phyloP scores from a whole-genome alignment of 2,888 invertebrate genomes.

The Morpho helenor region DNA sequence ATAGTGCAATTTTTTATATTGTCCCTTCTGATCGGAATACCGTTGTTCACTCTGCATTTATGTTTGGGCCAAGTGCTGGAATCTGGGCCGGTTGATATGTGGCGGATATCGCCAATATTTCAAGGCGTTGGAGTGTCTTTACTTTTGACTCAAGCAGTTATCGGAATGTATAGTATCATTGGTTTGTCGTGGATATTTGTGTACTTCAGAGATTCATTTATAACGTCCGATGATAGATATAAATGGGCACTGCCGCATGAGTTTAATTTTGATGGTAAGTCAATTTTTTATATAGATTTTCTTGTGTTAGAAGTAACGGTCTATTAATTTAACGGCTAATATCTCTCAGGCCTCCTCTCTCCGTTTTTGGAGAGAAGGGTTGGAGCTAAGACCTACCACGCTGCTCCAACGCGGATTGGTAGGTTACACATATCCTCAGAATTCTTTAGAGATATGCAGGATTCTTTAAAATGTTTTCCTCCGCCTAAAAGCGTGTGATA shows the following conservation, averaged over 20 bases:
- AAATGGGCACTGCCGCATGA: constrained; percentile 89
- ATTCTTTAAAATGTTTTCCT: too few relatives aligned
- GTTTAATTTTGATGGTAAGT: constrained; percentile 82
- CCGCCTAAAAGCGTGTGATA: too few relatives aligned
- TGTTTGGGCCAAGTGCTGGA: constrained; percentile 91
- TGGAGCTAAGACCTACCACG: too few relatives aligned
- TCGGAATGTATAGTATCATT: constrained; percentile 92
- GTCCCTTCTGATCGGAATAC: constrained; percentile 89
- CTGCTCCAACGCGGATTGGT: too few relatives aligned
- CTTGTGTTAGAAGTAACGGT: too few relatives aligned
- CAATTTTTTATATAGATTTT: too few relatives aligned
- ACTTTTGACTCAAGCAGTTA: constrained; percentile 87
- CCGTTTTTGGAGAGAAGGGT: too few relatives aligned
- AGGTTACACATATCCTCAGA: too few relatives aligned
- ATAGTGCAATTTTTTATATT: constrained; percentile 92
- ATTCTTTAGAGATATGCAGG: too few relatives aligned
- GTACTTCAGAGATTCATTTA: constrained; percentile 92
- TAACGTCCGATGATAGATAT: constrained; percentile 87
- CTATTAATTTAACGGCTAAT: too few relatives aligned
- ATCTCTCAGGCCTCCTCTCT: too few relatives aligned
- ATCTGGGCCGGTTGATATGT: constrained; percentile 94
- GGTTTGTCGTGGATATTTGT: constrained; percentile 95
- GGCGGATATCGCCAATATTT: constrained; percentile 94
- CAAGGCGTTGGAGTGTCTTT: constrained; percentile 93
- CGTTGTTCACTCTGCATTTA: constrained; percentile 90